Evolutionary conservation across 2,888 invertebrate genomes (phyloP).

Genomic region (Tetragnatha montana): DNA sequence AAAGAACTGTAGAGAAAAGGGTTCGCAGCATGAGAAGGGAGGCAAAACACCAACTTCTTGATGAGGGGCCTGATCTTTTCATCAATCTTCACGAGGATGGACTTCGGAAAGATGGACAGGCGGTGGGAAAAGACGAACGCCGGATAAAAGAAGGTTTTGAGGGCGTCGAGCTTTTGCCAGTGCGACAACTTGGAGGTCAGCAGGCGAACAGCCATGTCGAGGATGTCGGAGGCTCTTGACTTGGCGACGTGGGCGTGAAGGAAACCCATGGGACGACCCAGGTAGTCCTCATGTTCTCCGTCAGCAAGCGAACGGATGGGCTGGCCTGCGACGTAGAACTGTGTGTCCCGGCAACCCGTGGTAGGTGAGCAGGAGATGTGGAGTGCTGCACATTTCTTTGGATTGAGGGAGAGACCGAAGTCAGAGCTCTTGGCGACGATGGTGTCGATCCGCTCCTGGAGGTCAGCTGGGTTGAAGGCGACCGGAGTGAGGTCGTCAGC

Average conservation of each 20-base stretch:
- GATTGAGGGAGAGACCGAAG: conserved; percentile 3
- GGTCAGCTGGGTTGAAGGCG: no score
- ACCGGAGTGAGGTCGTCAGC: no score
- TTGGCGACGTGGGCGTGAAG: neutral
- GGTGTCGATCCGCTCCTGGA: no score
- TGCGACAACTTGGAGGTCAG: neutral
- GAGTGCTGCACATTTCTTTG: neutral
- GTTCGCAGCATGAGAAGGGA: neutral
- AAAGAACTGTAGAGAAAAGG: neutral
- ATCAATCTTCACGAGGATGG: neutral
- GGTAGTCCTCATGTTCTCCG: neutral
- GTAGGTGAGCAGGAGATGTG: neutral
- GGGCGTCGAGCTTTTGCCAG: neutral
- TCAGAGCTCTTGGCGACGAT: no score
- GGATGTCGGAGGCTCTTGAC: neutral
- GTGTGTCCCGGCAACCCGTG: neutral
- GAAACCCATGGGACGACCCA: neutral
- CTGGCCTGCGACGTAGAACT: neutral
- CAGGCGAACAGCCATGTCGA: neutral
- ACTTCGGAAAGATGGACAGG: neutral
- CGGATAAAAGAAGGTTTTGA: neutral
- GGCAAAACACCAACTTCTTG: no score
- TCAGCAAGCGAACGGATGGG: neutral
- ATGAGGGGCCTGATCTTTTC: neutral
- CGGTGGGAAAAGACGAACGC: neutral